Percentiles rank a stretch among this genome's conserved stretches.
These are phyloP conservation scores for Macropis europaea DNA, from an alignment of 2,888 invertebrate species.

Conservation along the genomic window DNA sequence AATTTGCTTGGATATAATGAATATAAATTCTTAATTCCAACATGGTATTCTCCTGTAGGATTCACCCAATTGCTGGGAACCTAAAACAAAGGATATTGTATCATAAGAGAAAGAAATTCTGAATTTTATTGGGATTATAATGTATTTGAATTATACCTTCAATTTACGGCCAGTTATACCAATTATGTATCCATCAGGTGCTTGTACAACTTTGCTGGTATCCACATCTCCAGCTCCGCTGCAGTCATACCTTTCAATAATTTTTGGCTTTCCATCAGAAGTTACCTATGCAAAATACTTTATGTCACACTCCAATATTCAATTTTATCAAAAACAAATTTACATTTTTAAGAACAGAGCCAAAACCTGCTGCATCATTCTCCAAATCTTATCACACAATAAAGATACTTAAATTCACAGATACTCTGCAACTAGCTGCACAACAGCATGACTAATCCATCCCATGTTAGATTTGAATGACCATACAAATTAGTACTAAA, in stretches of 20 bases:
- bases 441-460: not conserved
- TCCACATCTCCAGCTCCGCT: slow-evolving; percentile 98
- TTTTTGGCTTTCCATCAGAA: slow-evolving; percentile 93
- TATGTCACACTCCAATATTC: not conserved
- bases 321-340: not conserved
- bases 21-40: slow-evolving; percentile 92
- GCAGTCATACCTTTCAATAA: slow-evolving; percentile 97
- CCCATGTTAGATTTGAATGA: not conserved
- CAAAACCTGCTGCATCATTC: not conserved
- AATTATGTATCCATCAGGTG: slow-evolving; percentile 87
- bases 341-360: not conserved
- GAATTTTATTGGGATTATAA: slow-evolving; percentile 13
- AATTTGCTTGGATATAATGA: slow-evolving; percentile 93
- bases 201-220: slow-evolving; percentile 88
- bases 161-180: slow-evolving; percentile 94
- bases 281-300: slow-evolving; percentile 84
- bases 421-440: not conserved
- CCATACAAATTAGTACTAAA: not conserved
- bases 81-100: slow-evolving; percentile 79
- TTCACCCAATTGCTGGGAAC: slow-evolving; percentile 92
- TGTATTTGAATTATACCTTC: slow-evolving; percentile 83
- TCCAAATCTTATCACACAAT: not conserved
- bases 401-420: not conserved
- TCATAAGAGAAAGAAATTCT: not conserved
- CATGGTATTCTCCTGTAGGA: slow-evolving; percentile 90